Conservation (phyloP, 2,888 invertebrate genomes). For the Thera britannica region DNA sequence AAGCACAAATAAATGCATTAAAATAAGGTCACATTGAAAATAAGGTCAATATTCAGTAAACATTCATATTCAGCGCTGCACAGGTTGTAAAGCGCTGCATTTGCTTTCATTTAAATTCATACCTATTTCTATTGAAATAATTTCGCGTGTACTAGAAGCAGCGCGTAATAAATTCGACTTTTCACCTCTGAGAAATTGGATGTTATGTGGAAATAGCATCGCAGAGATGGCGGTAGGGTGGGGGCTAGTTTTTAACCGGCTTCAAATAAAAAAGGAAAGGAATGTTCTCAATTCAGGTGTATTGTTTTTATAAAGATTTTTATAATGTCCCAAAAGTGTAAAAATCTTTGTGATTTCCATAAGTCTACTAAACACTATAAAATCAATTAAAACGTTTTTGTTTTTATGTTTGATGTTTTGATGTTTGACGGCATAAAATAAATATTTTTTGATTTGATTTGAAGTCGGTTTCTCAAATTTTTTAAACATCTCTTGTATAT, state of each 20-base stretch:
- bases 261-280: too few species aligned
- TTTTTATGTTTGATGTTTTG: too few species aligned
- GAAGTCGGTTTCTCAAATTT: too few species aligned
- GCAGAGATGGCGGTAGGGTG: conserved; percentile 20
- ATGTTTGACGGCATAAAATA: too few species aligned
- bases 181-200: conserved; percentile 53
- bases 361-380: too few species aligned
- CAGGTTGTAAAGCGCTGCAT: conserved; percentile 11
- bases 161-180: conserved; percentile 54
- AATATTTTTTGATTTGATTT: too few species aligned
- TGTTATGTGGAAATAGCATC: conserved; percentile 47
- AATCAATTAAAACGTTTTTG: too few species aligned
- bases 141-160: conserved; percentile 39
- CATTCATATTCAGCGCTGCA: conserved; percentile 13
- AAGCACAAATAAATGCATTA: background rate
- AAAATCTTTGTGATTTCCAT: too few species aligned
- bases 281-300: too few species aligned
- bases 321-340: too few species aligned
- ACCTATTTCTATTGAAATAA: conserved; percentile 42
- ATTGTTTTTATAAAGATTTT: too few species aligned
- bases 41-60: conserved; percentile 9
- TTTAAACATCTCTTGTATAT: too few species aligned
- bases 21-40: conserved; percentile 8
- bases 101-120: conserved; percentile 37
- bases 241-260: conserved; percentile 12